Conservation (phyloP, 2,113 vertebrate genomes). For the Donacobius atricapilla region DNA sequence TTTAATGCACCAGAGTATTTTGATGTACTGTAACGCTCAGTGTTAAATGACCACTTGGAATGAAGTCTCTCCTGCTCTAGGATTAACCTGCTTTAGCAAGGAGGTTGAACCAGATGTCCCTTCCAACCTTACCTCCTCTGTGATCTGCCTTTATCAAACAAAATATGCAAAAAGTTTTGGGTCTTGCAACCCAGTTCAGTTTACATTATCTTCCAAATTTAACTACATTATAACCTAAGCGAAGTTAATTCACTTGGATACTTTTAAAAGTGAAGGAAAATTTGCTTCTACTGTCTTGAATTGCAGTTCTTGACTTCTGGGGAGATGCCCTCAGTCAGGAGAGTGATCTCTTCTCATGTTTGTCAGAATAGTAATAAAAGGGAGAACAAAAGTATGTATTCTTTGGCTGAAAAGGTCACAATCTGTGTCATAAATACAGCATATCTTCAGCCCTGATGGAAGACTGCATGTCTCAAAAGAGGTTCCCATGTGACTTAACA, state of each 20-base stretch:
- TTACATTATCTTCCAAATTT: background rate
- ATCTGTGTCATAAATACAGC: background rate
- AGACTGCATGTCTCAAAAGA: background rate
- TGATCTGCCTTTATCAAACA: background rate
- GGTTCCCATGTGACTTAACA: background rate
- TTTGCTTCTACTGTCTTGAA: background rate
- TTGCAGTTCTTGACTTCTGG: background rate
- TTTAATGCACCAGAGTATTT: background rate
- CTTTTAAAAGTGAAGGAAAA: background rate
- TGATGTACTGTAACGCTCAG: background rate
- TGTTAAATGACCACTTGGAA: background rate
- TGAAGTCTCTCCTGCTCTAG: background rate
- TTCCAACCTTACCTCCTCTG: background rate
- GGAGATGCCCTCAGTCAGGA: background rate
- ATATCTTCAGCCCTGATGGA: background rate
- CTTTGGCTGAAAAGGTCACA: background rate
- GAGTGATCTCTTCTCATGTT: background rate
- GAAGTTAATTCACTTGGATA: background rate
- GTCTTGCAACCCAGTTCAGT: background rate
- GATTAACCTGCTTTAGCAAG: background rate
- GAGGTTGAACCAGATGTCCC: background rate
- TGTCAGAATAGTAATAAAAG: background rate
- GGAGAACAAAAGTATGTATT: background rate
- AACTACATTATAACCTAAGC: background rate
- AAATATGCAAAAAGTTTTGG: background rate